Evolutionary conservation across 2,888 invertebrate species (phyloP).

Genomic region (Crepidodera aurea): DNA sequence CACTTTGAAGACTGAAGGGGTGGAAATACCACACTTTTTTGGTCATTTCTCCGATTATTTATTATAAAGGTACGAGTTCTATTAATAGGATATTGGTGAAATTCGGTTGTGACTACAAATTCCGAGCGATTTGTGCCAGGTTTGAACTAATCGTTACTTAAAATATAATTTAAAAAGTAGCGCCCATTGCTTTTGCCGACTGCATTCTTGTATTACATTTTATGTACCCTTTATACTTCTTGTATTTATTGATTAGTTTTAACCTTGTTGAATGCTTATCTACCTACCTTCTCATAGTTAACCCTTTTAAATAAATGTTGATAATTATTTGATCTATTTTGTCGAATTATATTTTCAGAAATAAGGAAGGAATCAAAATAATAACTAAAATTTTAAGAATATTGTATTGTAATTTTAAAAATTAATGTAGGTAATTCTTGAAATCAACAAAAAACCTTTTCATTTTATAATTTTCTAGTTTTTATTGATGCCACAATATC

Average conservation of each 20-base stretch:
- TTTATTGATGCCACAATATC: too few relatives aligned
- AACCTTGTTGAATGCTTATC: constrained; percentile 13
- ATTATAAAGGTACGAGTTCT: constrained; percentile 40
- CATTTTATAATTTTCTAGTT: too few relatives aligned
- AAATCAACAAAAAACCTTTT: too few relatives aligned
- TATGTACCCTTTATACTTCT: constrained; percentile 2
- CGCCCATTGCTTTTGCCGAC: not conserved
- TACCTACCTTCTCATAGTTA: too few relatives aligned
- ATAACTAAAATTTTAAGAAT: too few relatives aligned
- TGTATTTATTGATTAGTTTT: constrained; percentile 24
- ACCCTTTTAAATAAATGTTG: too few relatives aligned
- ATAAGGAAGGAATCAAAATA: too few relatives aligned
- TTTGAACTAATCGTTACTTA: constrained; percentile 4
- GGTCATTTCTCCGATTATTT: constrained; percentile 24
- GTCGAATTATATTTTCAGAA: too few relatives aligned
- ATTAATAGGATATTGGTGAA: constrained; percentile 49
- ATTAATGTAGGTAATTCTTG: too few relatives aligned
- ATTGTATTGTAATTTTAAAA: too few relatives aligned
- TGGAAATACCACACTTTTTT: constrained; percentile 47
- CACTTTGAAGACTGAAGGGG: constrained; percentile 53
- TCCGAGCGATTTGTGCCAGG: not conserved
- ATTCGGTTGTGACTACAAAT: constrained; percentile 12
- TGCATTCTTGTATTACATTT: constrained; percentile 19
- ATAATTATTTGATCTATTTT: too few relatives aligned
- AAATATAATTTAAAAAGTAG: not conserved